Conservation (phyloP, 2,113 vertebrate species). For the Microcebus griseorufus region DNA sequence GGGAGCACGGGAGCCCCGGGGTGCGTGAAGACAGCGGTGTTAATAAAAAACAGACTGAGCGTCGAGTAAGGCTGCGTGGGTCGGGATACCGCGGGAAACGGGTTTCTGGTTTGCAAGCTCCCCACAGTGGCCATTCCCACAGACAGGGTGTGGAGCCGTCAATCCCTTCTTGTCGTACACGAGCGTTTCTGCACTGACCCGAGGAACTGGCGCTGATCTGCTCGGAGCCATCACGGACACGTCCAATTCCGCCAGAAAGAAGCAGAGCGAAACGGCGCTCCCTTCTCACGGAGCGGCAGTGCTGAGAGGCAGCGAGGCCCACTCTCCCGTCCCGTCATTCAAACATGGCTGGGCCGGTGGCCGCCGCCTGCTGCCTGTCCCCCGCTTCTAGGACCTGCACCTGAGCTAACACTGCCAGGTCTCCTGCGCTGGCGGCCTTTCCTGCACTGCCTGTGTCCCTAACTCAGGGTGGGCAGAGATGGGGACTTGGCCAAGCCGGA, state of each 20-base stretch:
- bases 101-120: neutral
- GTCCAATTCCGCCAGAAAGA: neutral
- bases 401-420: neutral
- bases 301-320: fast-evolving
- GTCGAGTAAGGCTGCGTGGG: neutral
- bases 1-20: constrained; percentile 49
- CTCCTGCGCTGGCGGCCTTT: too few species aligned
- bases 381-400: neutral
- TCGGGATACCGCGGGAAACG: neutral
- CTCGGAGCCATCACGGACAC: neutral
- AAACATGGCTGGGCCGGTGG: too few species aligned
- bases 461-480: too few species aligned
- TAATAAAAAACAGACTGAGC: neutral
- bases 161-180: neutral
- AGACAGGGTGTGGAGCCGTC: neutral
- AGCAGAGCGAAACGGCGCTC: neutral
- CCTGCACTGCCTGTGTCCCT: neutral
- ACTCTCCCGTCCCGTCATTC: fast-evolving
- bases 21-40: constrained; percentile 4
- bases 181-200: neutral
- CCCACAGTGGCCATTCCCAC: too few species aligned
- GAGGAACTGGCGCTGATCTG: neutral
- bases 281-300: fast-evolving
- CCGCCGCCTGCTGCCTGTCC: neutral
- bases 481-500: neutral